phyloP scores from a whole-genome alignment of 1,140 invertebrate species.

The Lasaia peninsularis region DNA sequence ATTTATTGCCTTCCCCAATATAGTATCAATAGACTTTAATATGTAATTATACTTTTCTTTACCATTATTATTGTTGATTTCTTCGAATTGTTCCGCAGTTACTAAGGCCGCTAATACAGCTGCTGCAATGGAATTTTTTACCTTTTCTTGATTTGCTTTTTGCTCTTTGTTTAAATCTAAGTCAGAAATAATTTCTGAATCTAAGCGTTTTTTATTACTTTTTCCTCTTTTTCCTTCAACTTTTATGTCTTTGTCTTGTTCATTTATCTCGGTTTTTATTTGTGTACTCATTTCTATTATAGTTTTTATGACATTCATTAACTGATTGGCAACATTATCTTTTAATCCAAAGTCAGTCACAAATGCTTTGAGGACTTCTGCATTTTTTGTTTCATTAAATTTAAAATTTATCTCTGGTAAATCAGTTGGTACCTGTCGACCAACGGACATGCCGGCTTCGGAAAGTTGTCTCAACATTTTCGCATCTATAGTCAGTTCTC shows the following conservation, averaged over 20 bases:
- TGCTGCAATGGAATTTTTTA: slow-evolving; percentile 77
- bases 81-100: slow-evolving; percentile 72
- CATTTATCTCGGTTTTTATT: slow-evolving; percentile 61
- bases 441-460: slow-evolving; percentile 83
- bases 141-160: slow-evolving; percentile 60
- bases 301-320: slow-evolving; percentile 72
- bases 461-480: slow-evolving; percentile 83
- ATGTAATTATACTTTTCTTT: slow-evolving; percentile 77
- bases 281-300: slow-evolving; percentile 76
- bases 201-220: slow-evolving; percentile 45
- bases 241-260: slow-evolving; percentile 31
- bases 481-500: slow-evolving; percentile 81
- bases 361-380: slow-evolving; percentile 70
- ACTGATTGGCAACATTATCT: slow-evolving; percentile 73
- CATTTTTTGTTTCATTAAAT: slow-evolving; percentile 77
- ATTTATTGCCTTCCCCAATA: slow-evolving; percentile 64
- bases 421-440: slow-evolving; percentile 80
- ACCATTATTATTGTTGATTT: slow-evolving; percentile 69
- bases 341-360: slow-evolving; percentile 73
- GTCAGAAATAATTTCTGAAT: slow-evolving; percentile 31
- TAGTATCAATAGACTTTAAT: slow-evolving; percentile 78
- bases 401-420: slow-evolving; percentile 81
- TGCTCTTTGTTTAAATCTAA: slow-evolving; percentile 36
- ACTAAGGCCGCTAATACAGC: slow-evolving; percentile 78
- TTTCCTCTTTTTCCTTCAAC: slow-evolving; percentile 45